A percentile compares a stretch with the other conserved stretches of the same genome.
Evolutionary conservation across 2,888 invertebrate genomes (phyloP).

Genomic region (Cylindroiulus punctatus): DNA sequence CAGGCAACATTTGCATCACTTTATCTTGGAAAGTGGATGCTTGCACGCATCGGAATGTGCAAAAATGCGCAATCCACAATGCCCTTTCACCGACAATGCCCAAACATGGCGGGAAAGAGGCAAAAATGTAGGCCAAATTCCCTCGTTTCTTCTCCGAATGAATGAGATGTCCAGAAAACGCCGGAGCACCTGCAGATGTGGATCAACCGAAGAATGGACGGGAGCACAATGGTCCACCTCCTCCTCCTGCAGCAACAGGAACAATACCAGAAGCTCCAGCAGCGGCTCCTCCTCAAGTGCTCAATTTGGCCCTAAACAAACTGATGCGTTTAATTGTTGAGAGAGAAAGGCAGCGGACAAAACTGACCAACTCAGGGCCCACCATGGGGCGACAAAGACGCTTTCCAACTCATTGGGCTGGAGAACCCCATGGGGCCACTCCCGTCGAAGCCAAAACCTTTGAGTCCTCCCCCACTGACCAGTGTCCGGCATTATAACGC

Average conservation of each 20-base stretch:
- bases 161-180: background rate
- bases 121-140: background rate
- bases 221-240: background rate
- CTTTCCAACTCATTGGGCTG: background rate
- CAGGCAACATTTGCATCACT: no score
- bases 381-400: conserved; percentile 26
- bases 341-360: background rate
- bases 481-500: background rate
- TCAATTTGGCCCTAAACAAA: background rate
- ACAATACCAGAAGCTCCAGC: background rate
- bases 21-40: no score
- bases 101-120: background rate
- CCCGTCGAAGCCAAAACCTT: background rate
- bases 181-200: background rate
- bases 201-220: background rate
- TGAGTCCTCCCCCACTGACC: background rate
- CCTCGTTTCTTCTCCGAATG: background rate
- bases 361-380: background rate
- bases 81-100: background rate
- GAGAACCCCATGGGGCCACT: background rate
- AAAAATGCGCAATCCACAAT: background rate
- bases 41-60: no score
- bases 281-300: background rate
- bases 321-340: background rate
- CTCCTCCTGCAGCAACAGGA: background rate